A percentile compares a stretch with the other conserved stretches of the same genome.
phyloP scores from a whole-genome alignment of 2,113 vertebrate species.

The Misgurnus anguillicaudatus region DNA sequence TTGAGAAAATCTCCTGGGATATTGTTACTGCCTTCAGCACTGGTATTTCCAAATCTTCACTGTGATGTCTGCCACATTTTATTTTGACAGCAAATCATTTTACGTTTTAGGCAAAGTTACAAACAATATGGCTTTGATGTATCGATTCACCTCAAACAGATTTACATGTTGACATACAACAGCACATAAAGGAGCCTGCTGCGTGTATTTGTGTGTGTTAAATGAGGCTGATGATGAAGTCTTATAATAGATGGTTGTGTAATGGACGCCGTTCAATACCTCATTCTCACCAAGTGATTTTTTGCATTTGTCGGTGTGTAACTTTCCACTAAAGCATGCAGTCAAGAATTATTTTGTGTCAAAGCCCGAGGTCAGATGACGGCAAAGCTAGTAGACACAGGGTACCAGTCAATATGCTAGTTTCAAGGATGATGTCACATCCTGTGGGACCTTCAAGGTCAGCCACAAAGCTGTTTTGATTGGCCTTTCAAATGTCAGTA shows the following conservation, averaged over 20 bases:
- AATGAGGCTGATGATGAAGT: background rate
- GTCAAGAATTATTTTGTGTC: conserved; percentile 39
- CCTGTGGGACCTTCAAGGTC: conserved; percentile 30
- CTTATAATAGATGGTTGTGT: conserved; percentile 25
- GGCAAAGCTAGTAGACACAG: background rate
- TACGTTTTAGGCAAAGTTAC: background rate
- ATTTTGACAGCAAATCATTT: background rate
- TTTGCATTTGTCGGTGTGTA: conserved; percentile 6
- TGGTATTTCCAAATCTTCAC: background rate
- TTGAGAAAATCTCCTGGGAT: background rate
- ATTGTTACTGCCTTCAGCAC: no score
- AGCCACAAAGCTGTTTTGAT: conserved; percentile 15
- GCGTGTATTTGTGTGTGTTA: background rate
- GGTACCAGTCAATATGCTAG: conserved; percentile 24
- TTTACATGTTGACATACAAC: background rate
- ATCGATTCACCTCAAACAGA: background rate
- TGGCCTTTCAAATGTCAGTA: conserved; percentile 15
- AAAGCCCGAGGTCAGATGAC: conserved; percentile 25
- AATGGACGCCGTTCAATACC: conserved; percentile 21
- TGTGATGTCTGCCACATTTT: background rate
- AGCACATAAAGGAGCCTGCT: background rate
- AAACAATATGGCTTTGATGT: background rate
- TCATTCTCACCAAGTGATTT: conserved; percentile 23
- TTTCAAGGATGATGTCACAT: conserved; percentile 28
- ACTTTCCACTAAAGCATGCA: conserved; percentile 27